Evolutionary conservation across 2,797 vertebrate genomes (phyloP), one percentile per base, ranked within the genome.

Genomic region (Cryptoprocta ferox): DNA sequence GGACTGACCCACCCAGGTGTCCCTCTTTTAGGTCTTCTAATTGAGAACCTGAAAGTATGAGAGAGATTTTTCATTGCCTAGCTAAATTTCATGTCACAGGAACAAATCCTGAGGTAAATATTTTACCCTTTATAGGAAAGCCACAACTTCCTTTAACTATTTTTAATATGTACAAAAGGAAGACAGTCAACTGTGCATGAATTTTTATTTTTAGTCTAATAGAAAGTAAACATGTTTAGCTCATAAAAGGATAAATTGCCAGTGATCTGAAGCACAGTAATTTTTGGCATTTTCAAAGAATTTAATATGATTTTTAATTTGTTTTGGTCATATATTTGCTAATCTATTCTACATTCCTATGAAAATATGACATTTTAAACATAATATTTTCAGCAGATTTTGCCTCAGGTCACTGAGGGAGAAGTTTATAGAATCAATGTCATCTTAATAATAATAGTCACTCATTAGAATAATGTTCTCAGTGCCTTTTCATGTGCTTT

Each of bases 181-280:
- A 83, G 65, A 82, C 3, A 86, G 30, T 68, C 28, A 71, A 11
- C 24, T 76, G 39, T 86, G 79, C 3, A 8, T 87, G 42, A 75
- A 50, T 70, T 90, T 89, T 88, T 89, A 56, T 63, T 93, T 96
- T 97, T 63, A 96, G 37, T 85, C 39, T 83, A 50, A 19, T 86
- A 18, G 79, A 68, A 90, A 80, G 21, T 76, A 89, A 97, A 95
- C 18, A 18, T 81, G 12, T 93, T 95, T 66, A 28, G 28, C 30
- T 37, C 10, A 12, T 82, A 73, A 83, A 93, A 79, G 14, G 5
- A 59, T 86, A 79, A 87, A 81, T 42, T 92, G 42, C 79, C 53
- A 87, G 0, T 89, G 53, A 86, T 79, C 39, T 81, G 68, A 89
- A 93, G 79, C 35, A 63, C 3, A 35, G 24, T 53, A 75, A 39